phyloP scores from a whole-genome alignment of 2,113 vertebrate genomes.

The Rhadina sibilatrix region DNA sequence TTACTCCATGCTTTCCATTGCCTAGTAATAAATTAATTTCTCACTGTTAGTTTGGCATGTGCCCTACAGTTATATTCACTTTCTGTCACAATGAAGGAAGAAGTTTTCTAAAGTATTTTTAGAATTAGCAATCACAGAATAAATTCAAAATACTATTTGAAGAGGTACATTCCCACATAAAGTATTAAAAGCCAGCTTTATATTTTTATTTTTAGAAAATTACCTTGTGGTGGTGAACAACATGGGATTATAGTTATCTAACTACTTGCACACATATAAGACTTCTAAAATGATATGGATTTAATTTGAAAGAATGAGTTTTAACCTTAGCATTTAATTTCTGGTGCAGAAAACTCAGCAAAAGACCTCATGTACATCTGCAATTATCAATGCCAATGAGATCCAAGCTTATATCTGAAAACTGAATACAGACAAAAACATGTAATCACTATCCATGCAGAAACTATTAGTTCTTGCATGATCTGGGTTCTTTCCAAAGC shows the following conservation, averaged over 20 bases:
- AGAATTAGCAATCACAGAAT: not conserved
- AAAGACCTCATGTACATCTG: not conserved
- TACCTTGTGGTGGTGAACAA: not conserved
- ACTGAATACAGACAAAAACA: not conserved
- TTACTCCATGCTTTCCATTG: slow-evolving; percentile 79
- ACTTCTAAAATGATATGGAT: not conserved
- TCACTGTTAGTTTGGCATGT: slow-evolving; percentile 68
- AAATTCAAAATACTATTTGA: slow-evolving; percentile 25
- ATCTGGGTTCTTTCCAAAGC: not conserved
- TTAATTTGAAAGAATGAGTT: not conserved
- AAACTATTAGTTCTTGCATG: not conserved
- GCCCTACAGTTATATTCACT: slow-evolving; percentile 61
- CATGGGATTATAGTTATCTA: not conserved
- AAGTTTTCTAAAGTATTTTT: slow-evolving; percentile 50
- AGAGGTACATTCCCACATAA: not conserved
- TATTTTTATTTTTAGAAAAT: not conserved
- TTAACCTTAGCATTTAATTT: not conserved
- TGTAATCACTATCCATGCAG: not conserved
- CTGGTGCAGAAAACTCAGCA: not conserved
- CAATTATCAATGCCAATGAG: not conserved
- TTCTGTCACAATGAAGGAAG: slow-evolving; percentile 55
- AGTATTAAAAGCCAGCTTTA: not conserved
- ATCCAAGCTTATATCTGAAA: not conserved
- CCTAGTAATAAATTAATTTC: slow-evolving; percentile 84
- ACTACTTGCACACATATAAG: not conserved